Base-by-base conservation (phyloP, 2,113 vertebrate species). In the Oceanites oceanicus region DNA sequence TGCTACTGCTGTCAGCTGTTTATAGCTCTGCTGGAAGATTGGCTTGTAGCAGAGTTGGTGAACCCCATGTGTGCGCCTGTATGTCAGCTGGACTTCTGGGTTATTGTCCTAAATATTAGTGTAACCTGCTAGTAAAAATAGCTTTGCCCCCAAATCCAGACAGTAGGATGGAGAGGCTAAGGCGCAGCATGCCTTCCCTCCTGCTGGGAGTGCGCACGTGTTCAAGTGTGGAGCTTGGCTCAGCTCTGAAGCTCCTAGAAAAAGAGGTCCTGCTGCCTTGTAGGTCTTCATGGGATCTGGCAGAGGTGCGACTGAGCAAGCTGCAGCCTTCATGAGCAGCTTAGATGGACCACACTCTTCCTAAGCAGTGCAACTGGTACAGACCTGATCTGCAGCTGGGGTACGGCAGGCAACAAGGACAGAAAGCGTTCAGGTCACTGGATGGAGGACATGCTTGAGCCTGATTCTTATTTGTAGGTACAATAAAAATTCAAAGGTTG, bases 171-270 rank as follows among this genome's bases (percentile, higher is more conserved):
- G 58, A 58, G 34, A 85, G 22, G 42, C 36, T 34, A 22, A 73
- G 47, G 59, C 0, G 2, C 49, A 65, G 67, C 16, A 6, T 55
- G 49, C 36, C 34, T 52, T 81, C 52, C 26, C 42, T 62, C 76
- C 52, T 67, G 29, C 55, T 49, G 34, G 40, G 42, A 42, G 21
- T 8, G 11, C 2, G 2, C 5, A 5, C 0, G 1, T 47, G 18
- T 52, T 62, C 34, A 47, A 19, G 9, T 34, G 8, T 36, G 26
- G 36, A 77, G 79, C 30, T 72, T 42, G 59, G 59, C 42, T 52
- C 53, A 52, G 22, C 49, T 42, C 42, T 77, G 70, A 75, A 61
- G 34, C 65, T 77, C 23, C 27, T 42, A 40, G 36, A 50, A 56
- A 15, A 49, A 63, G 14, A 50, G 5, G 34, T 73, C 42, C 47